Evolutionary conservation across 2,888 invertebrate species (phyloP).

Genomic region (Lacanobia wlatinum): DNA sequence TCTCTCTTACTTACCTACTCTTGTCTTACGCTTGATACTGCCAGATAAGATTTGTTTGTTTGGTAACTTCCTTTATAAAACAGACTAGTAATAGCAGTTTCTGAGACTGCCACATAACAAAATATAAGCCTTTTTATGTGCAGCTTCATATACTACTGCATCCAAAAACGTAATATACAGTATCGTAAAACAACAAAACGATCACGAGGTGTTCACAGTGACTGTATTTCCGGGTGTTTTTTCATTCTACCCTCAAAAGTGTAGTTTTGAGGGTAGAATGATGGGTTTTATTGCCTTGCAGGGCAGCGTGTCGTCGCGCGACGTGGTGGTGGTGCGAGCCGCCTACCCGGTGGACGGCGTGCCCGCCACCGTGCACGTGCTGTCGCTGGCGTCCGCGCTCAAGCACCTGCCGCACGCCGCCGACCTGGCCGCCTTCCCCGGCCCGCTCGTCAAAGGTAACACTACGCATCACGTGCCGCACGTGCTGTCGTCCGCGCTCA

Average conservation of each 20-base stretch:
- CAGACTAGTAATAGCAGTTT: too few species aligned
- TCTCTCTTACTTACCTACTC: neutral
- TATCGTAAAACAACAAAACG: too few species aligned
- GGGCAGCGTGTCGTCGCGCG: conserved; percentile 80
- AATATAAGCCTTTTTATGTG: too few species aligned
- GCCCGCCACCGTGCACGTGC: conserved; percentile 94
- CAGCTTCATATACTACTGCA: too few species aligned
- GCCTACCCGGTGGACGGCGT: conserved; percentile 95
- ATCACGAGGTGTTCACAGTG: too few species aligned
- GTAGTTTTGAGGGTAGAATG: too few species aligned
- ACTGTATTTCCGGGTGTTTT: too few species aligned
- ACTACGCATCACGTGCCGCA: too few species aligned
- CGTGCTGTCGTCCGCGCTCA: neutral
- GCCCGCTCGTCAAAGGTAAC: conserved; percentile 72
- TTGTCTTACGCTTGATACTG: neutral
- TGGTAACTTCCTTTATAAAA: neutral
- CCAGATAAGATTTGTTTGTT: neutral
- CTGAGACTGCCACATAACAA: too few species aligned
- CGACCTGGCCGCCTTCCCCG: conserved; percentile 94
- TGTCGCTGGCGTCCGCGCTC: conserved; percentile 91
- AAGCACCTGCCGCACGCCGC: conserved; percentile 91
- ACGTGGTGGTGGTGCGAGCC: conserved; percentile 94
- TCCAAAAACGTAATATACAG: too few species aligned
- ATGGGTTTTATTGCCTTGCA: conserved; percentile 49
- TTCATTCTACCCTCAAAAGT: too few species aligned